Conservation (phyloP, 2,113 vertebrate genomes). For the Malurus melanocephalus region DNA sequence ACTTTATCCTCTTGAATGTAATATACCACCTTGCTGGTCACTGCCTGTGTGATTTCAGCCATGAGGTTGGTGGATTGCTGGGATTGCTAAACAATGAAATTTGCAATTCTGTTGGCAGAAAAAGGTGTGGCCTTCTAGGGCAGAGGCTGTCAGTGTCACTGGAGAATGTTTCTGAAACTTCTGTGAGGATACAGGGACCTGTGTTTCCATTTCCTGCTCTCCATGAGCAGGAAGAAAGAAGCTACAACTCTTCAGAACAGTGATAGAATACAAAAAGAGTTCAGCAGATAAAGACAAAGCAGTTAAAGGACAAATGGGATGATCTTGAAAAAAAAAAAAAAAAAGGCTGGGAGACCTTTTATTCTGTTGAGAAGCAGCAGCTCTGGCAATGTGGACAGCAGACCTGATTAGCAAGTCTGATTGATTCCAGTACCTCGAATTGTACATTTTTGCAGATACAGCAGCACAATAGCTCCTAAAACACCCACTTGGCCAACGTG, state of each 20-base stretch:
- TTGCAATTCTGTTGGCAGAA: background rate
- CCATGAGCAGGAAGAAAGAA: rapidly evolving
- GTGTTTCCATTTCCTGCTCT: background rate
- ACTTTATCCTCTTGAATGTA: background rate
- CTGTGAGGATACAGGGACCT: background rate
- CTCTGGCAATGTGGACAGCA: background rate
- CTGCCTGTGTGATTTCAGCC: background rate
- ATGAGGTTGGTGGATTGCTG: background rate
- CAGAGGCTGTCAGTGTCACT: background rate
- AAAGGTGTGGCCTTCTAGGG: background rate
- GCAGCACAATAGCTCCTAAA: background rate
- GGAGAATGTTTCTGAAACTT: background rate
- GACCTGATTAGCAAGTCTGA: conserved; percentile 33
- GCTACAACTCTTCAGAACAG: background rate
- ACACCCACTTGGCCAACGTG: background rate
- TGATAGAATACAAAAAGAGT: background rate
- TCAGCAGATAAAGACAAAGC: background rate
- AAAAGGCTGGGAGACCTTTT: background rate
- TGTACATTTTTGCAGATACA: background rate
- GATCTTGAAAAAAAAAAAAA: background rate
- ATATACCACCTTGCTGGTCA: background rate
- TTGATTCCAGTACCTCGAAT: background rate
- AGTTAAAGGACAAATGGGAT: background rate
- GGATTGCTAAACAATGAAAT: background rate
- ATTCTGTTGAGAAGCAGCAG: background rate